Evolutionary conservation across 37 sponge, comb jelly and placozoan species (phyloP), one percentile per base, ranked within the genome.

Genomic region (Halichondria panicea): DNA sequence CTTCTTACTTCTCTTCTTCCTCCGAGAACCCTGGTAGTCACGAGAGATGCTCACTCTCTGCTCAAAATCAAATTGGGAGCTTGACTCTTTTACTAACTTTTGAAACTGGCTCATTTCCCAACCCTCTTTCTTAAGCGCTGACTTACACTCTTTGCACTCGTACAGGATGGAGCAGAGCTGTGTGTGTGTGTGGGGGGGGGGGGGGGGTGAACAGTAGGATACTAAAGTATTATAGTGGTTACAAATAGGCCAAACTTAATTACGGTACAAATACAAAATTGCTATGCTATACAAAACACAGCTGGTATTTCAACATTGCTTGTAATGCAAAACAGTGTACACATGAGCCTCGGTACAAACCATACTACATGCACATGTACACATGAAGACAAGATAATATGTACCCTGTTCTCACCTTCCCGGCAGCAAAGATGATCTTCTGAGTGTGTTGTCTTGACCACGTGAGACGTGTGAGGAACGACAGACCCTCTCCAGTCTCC

Each of bases 161-260:
- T 41, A 74, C 50, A 92, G 37, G 39, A 82, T 55, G 1, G 89
- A 57, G 76, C 89, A 92, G 30, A 87, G 36, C 93, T 92, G 57
- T 68, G 44, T 68, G 45, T n/a, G n/a, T n/a, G n/a, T n/a, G n/a
- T n/a, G n/a, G n/a, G n/a, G n/a, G n/a, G n/a, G n/a, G n/a, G n/a
- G 32, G n/a, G 32, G 27, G 54, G 25, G 55, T 48, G 32, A 4
- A 36, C 33, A 50, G 35, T 3, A 53, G 72, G 25, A 3, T 40
- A 48, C 52, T 18, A 48, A 48, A 18, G 13, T 48, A 11, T 15
- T 15, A n/a, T 11, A 48, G 13, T 48, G 11, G 52, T 11, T 48
- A 15, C 15, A 15, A 48, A 11, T 18, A 18, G 15, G 11, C 11
- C 52, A 11, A 48, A 48, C 11, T 18, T 18, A 48, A 18, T 15